Evolutionary conservation across 2,888 invertebrate species (phyloP), one percentile per base, ranked within the genome.

Genomic region (Hyposoter didymator): DNA sequence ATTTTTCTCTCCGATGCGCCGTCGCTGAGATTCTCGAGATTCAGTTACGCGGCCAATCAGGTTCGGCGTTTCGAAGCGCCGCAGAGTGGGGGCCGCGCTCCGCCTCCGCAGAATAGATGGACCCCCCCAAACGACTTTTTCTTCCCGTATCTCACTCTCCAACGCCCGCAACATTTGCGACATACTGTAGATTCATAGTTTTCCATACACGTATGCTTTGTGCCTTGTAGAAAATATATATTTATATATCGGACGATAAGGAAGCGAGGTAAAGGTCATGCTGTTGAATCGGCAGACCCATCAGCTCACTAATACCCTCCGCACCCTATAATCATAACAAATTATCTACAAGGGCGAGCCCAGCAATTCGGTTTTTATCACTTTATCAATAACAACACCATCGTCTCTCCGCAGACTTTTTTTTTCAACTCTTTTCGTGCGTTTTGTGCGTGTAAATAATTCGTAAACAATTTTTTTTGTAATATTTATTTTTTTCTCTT

Each of bases 321-420:
- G 28, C 66, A 59, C 74, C 74, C 79, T 74, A 72, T 76, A 72
- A 82, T 64, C 79, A 64, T 83, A 67, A 73, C 85, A 52, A 83
- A 83, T 85, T 82, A 82, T 78, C 74, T 78, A 70, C 78, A 66
- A 75, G 78, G 85, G 79, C 75, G 76, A 80, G 85, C 35, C 79
- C 78, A 35, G 28, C 64, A 19, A 28, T 47, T 72, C 64, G 22
- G 12, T 52, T 47, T 64, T 80, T 82, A 82, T 85, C 81, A 49
- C 59, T 59, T 59, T 59, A 59, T 59, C 59, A 59, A 59, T 59
- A 59, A 59, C 28, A 59, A 28, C 59, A 14, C 59, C 10, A 28
- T 59, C 59, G 59, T 28, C 28, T 59, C 14, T 59, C 17, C 55
- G 28, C 28, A 45, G 12, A 67, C 43, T 67, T 45, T 67, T 35